Base-by-base conservation (phyloP, 2,113 vertebrate genomes). In the Barnardius zonarius region DNA sequence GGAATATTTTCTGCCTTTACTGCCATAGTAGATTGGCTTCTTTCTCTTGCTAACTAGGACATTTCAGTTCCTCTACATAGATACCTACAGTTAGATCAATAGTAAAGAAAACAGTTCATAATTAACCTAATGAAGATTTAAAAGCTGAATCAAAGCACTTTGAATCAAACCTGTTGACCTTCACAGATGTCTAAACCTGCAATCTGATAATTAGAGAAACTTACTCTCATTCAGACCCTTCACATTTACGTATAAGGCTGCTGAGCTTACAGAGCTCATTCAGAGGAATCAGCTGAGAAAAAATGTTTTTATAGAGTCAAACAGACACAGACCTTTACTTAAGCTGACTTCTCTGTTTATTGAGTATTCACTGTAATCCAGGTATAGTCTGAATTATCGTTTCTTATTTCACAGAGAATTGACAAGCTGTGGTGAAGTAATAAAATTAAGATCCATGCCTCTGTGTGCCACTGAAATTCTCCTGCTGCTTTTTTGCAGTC, bases 111-210 rank as follows among this genome's bases (percentile, higher is more conserved):
- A 39, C n/a, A 81, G 27, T 43, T 83, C 20, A 23, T 91, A 81
- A 93, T 91, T 92, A 39, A 81, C 88, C 67, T 63, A 51, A 59
- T 88, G 25, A 74, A 54, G 52, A 14, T 77, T 23, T 76, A 61
- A 76, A 92, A 90, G 16, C n/a, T 85, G 48, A 94, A 86, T 87
- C 52, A 88, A 91, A 80, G 84, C 57, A 54, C 39, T 73, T 83
- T 33, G 52, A 61, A 35, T 89, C 44, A 76, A 95, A 77, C 33
- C 54, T 95, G 43, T 80, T 95, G 66, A 48, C 52, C 77, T 87
- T 59, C 31, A 39, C 30, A 7, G 82, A 15, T 63, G n/a, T 66
- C 70, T 86, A 75, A 86, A 27, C 18, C 39, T 83, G 67, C 43
- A 72, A 28, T 86, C 76, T 85, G 68, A 75, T 93, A 20, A 61